phyloP scores from a whole-genome alignment of 2,113 vertebrate genomes.

The Phoenicopterus ruber region DNA sequence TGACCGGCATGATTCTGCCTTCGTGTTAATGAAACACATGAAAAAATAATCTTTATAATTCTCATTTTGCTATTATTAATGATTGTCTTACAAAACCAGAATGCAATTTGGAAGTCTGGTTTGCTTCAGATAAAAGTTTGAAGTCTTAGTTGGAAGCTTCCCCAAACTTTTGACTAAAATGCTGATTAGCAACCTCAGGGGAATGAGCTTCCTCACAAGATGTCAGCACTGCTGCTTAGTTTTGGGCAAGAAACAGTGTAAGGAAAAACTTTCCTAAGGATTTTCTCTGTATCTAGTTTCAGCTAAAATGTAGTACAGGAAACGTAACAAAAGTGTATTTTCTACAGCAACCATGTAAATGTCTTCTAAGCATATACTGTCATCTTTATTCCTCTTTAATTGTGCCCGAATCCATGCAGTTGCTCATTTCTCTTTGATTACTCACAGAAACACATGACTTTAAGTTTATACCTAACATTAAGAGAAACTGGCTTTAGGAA shows the following conservation, averaged over 20 bases:
- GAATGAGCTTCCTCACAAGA: conserved; percentile 12
- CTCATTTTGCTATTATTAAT: conserved; percentile 26
- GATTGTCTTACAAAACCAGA: conserved; percentile 1
- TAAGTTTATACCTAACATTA: background rate
- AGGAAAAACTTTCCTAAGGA: background rate
- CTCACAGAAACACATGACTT: background rate
- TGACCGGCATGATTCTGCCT: background rate
- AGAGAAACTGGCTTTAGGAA: background rate
- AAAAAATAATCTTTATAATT: conserved; percentile 7
- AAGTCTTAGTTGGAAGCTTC: conserved; percentile 33
- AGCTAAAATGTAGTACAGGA: background rate
- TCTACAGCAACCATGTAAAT: background rate
- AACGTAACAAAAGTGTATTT: background rate
- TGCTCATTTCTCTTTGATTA: background rate
- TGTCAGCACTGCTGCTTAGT: background rate
- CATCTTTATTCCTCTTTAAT: background rate
- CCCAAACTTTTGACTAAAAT: conserved; percentile 25
- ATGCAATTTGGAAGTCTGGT: conserved; percentile 27
- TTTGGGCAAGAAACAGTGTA: background rate
- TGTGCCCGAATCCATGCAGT: background rate
- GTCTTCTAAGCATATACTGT: background rate
- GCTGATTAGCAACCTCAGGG: conserved; percentile 40
- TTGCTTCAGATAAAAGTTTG: conserved; percentile 51
- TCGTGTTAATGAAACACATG: conserved; percentile 5
- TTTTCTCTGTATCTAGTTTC: conserved; percentile 5